phyloP scores from a whole-genome alignment of 1,140 invertebrate species.

The Caerostris darwini region DNA sequence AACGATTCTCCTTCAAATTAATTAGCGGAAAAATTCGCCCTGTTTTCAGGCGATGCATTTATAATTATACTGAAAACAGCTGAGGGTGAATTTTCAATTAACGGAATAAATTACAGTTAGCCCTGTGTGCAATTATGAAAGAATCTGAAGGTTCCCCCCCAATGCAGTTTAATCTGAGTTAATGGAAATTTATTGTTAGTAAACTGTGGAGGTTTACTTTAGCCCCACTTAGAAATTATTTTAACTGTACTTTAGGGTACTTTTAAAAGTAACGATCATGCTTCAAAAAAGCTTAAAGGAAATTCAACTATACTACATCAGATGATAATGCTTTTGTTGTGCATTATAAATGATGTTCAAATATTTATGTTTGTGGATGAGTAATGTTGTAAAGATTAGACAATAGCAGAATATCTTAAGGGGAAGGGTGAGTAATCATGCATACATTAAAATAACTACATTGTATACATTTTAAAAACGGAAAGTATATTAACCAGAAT shows the following conservation, averaged over 20 bases:
- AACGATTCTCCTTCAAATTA: constrained; percentile 4
- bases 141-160: neutral
- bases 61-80: neutral
- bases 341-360: no score
- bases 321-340: no score
- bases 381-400: no score
- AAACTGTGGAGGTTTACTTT: neutral
- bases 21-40: neutral
- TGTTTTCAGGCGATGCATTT: neutral
- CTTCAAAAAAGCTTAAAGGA: neutral
- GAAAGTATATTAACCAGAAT: no score
- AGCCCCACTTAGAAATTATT: neutral
- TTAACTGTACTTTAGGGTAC: neutral
- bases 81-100: constrained; percentile 10
- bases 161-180: neutral
- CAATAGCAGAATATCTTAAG: no score
- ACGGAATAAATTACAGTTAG: neutral
- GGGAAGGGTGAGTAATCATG: no score
- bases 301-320: no score
- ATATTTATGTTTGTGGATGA: no score
- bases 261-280: neutral
- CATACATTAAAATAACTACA: no score
- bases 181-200: neutral
- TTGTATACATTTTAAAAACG: no score
- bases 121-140: neutral